Conservation (phyloP, 1,140 invertebrate genomes). For the Anoplolepis gracilipes region DNA sequence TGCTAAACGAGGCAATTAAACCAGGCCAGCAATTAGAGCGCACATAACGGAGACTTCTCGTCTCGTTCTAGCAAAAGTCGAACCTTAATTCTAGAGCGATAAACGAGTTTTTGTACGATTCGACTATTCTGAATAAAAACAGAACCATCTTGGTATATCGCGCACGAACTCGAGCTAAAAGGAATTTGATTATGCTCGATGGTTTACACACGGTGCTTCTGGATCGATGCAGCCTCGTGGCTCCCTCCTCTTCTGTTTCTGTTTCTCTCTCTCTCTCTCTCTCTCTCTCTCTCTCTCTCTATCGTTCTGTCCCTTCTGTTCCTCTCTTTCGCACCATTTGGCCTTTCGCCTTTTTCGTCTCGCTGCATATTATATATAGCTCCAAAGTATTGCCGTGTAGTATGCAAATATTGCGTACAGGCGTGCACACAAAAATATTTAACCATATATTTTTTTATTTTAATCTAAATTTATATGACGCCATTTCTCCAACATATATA, state of each 20-base stretch:
- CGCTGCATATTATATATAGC: slow-evolving; percentile 46
- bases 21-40: slow-evolving; percentile 49
- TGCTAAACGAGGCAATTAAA: slow-evolving; percentile 60
- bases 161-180: slow-evolving; percentile 68
- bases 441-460: slow-evolving; percentile 31
- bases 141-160: slow-evolving; percentile 62
- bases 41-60: slow-evolving; percentile 8
- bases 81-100: not conserved
- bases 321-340: slow-evolving; percentile 48
- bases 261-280: too few relatives aligned
- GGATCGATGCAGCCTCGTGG: slow-evolving; percentile 72
- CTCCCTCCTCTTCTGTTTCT: slow-evolving; percentile 44
- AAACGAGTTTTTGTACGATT: slow-evolving; percentile 61
- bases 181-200: slow-evolving; percentile 77
- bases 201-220: slow-evolving; percentile 76
- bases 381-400: slow-evolving; percentile 51
- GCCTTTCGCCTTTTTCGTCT: slow-evolving; percentile 50
- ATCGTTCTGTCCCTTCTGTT: slow-evolving; percentile 44
- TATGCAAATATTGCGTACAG: slow-evolving; percentile 44
- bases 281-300: slow-evolving; percentile 66
- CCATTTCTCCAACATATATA: not conserved
- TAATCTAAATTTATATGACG: slow-evolving; percentile 48
- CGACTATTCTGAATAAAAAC: slow-evolving; percentile 65
- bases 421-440: slow-evolving; percentile 27
- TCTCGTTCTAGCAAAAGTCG: slow-evolving; percentile 19